Evolutionary conservation across 2,888 invertebrate species (phyloP).

Genomic region (Polymixis lichenea): DNA sequence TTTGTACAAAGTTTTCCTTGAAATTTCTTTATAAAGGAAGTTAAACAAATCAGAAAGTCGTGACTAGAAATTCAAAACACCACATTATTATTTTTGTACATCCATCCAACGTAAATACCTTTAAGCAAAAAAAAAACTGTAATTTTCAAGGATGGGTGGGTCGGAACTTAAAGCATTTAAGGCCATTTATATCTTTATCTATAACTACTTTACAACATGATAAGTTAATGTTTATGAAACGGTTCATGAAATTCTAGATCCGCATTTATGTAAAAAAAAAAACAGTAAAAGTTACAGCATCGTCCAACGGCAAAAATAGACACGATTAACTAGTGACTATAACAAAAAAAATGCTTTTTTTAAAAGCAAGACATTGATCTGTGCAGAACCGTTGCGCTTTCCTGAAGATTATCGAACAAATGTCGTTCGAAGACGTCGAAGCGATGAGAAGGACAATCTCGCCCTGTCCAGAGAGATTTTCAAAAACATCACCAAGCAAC

Average conservation of each 20-base stretch:
- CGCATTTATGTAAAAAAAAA: not conserved
- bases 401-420: conserved; percentile 82
- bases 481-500: conserved; percentile 89
- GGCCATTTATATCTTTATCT: not conserved
- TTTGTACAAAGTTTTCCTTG: conserved; percentile 30
- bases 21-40: conserved; percentile 29
- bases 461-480: conserved; percentile 89
- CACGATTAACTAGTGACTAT: not conserved
- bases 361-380: conserved; percentile 65
- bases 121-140: not conserved
- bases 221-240: not conserved
- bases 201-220: not conserved
- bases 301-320: conserved; percentile 8
- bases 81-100: conserved; percentile 18
- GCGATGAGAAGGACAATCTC: conserved; percentile 86
- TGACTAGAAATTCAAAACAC: conserved; percentile 36
- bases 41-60: conserved; percentile 48
- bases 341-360: conserved; percentile 39
- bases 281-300: not conserved
- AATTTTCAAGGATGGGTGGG: not conserved
- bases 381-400: conserved; percentile 85
- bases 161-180: not conserved
- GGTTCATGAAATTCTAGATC: not conserved
- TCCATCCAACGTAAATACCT: not conserved
- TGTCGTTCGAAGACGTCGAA: conserved; percentile 82